Evolutionary conservation across 1,140 invertebrate species (phyloP), one percentile per base, ranked within the genome.

Genomic region (Ditylenchus dipsaci): DNA sequence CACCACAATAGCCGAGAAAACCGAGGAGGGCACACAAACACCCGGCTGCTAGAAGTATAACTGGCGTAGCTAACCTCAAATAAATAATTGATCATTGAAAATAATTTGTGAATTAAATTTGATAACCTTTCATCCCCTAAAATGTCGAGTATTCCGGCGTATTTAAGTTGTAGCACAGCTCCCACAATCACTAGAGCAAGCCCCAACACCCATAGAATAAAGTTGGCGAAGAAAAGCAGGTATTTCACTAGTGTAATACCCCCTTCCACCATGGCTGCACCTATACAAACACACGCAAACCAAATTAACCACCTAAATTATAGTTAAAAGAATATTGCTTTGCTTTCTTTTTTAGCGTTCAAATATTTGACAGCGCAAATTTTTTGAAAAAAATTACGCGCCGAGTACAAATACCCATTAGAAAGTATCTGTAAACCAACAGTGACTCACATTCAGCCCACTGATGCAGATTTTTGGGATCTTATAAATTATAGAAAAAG

Each of bases 201-300:
- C 9, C 80, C 80, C 19, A 69, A 59, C 8, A 69, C 79, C 79
- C 80, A 82, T 67, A 82, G 59, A 21, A 82, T 63, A 60, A 82
- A 80, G 67, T 82, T 82, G 0, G 79, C 76, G n/a, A 82, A 60
- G 63, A 82, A 82, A 5, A 82, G 71, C 15, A 82, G 62, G 59
- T 82, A 82, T 63, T 82, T 82, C 26, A 82, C 80, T n/a, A 82
- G 74, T 1, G 80, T 78, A 3, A 82, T 72, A 9, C 80, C 80
- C 15, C 80, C 80, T 75, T 82, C 80, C 3, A 83, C 80, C 80
- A 82, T 81, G 8, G 47, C n/a, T n/a, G n/a, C n/a, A n/a, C n/a
- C 26, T 70, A n/a, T n/a, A n/a, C n/a, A n/a, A n/a, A n/a, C n/a
- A n/a, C n/a, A n/a, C n/a, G n/a, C n/a, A n/a, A n/a, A n/a, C 33